A percentile compares a stretch with the other conserved stretches of the same genome.
Conservation (phyloP, 2,888 invertebrate species). For the Ectobius pallidus region DNA sequence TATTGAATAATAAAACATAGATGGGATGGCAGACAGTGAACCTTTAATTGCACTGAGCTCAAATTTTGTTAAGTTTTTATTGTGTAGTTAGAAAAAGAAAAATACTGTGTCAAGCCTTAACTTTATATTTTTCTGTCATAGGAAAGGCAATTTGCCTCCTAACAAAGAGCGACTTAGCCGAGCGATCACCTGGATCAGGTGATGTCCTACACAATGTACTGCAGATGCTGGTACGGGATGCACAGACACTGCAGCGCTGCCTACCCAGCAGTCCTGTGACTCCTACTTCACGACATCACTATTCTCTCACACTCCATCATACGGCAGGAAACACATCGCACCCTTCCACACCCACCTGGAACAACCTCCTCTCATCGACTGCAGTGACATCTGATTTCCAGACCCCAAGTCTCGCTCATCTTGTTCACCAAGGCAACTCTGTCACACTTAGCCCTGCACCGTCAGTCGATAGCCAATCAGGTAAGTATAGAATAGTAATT, state of each 20-base stretch:
- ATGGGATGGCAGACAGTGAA: too few species aligned
- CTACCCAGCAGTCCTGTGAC: conserved; percentile 82
- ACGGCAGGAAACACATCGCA: conserved; percentile 59
- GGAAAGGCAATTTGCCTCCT: conserved; percentile 91
- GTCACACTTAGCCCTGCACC: conserved; percentile 91
- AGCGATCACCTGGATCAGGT: conserved; percentile 90
- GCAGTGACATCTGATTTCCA: conserved; percentile 55
- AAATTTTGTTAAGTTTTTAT: too few species aligned
- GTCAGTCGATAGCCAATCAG: conserved; percentile 85
- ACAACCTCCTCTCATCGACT: conserved; percentile 57
- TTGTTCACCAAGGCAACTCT: conserved; percentile 78
- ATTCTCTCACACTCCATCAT: conserved; percentile 79
- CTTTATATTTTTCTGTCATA: too few species aligned
- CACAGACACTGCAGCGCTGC: conserved; percentile 77
- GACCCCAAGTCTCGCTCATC: conserved; percentile 69
- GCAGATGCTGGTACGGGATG: conserved; percentile 83
- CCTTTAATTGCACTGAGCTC: too few species aligned
- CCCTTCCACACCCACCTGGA: conserved; percentile 68
- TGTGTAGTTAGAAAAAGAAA: too few species aligned
- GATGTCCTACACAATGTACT: conserved; percentile 94
- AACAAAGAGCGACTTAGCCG: conserved; percentile 87
- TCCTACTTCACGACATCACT: conserved; percentile 69
- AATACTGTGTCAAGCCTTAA: too few species aligned
- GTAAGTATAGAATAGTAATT: too few species aligned
- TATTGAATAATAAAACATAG: too few species aligned